Evolutionary conservation across 2,113 vertebrate genomes (phyloP).

Genomic region (Barbus barbus): DNA sequence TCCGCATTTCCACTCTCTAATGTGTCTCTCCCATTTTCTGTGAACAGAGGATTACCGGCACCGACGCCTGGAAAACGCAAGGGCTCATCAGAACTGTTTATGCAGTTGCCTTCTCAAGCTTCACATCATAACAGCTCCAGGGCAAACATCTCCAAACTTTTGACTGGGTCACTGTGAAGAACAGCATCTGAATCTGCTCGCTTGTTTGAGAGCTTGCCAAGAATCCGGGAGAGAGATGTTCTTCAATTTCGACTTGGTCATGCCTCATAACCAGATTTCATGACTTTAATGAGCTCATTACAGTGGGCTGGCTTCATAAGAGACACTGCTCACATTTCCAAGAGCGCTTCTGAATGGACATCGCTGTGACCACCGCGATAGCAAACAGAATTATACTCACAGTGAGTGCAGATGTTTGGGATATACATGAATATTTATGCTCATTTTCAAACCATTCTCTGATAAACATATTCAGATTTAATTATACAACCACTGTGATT

Average conservation of each 20-base stretch:
- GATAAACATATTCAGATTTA: neutral
- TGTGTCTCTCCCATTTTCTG: neutral
- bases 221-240: conserved; percentile 40
- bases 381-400: conserved; percentile 8
- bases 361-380: neutral
- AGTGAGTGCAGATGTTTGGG: neutral
- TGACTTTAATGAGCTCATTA: conserved; percentile 64
- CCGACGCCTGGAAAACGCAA: conserved; percentile 9
- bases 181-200: conserved; percentile 25
- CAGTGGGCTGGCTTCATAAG: conserved; percentile 38
- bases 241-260: conserved; percentile 52
- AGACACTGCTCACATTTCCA: conserved; percentile 35
- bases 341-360: conserved; percentile 33
- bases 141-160: conserved; percentile 46
- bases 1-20: conserved; percentile 2
- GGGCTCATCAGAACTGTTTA: conserved; percentile 40
- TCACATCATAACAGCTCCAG: conserved; percentile 46
- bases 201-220: conserved; percentile 12
- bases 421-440: neutral
- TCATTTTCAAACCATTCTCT: neutral
- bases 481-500: neutral
- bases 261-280: conserved; percentile 60
- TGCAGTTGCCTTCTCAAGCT: conserved; percentile 7
- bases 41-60: conserved; percentile 27
- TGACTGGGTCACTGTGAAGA: conserved; percentile 43